Evolutionary conservation across 2,113 vertebrate genomes (phyloP).

Genomic region (Lepus timidus): DNA sequence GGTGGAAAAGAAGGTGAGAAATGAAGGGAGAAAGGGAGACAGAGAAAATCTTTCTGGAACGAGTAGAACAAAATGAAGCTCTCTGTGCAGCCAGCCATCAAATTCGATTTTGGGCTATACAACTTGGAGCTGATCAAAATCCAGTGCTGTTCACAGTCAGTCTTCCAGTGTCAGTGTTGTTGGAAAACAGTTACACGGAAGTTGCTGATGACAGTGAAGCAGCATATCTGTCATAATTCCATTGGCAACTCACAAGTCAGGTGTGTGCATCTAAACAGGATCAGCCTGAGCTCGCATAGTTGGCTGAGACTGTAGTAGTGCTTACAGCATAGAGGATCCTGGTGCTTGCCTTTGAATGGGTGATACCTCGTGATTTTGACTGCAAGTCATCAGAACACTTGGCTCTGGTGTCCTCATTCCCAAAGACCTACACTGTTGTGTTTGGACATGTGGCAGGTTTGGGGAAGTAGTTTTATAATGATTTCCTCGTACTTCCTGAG

Average conservation of each 20-base stretch:
- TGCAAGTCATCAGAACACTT: conserved; percentile 92
- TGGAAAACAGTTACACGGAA: conserved; percentile 90
- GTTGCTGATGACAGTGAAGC: conserved; percentile 89
- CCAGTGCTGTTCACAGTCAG: conserved; percentile 92
- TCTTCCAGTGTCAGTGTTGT: conserved; percentile 89
- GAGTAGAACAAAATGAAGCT: conserved; percentile 92
- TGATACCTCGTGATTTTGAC: conserved; percentile 94
- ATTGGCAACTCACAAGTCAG: conserved; percentile 90
- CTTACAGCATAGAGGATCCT: conserved; percentile 89
- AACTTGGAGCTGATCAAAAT: conserved; percentile 93
- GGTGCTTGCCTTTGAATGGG: conserved; percentile 94
- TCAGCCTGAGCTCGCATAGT: conserved; percentile 88
- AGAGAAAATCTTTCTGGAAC: conserved; percentile 88
- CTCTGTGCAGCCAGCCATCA: conserved; percentile 95
- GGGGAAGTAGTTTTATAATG: conserved; percentile 92
- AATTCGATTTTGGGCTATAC: conserved; percentile 94
- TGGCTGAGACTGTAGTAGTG: conserved; percentile 87
- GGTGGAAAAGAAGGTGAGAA: not conserved
- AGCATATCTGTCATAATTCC: conserved; percentile 92
- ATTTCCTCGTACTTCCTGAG: conserved; percentile 91
- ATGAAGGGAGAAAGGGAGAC: not conserved
- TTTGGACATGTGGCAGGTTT: conserved; percentile 91
- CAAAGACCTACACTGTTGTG: conserved; percentile 94
- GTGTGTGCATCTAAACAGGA: conserved; percentile 89
- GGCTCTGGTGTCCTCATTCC: conserved; percentile 88